Evolutionary conservation across 2,797 vertebrate species (phyloP).

Genomic region (Diplodus puntazzo): DNA sequence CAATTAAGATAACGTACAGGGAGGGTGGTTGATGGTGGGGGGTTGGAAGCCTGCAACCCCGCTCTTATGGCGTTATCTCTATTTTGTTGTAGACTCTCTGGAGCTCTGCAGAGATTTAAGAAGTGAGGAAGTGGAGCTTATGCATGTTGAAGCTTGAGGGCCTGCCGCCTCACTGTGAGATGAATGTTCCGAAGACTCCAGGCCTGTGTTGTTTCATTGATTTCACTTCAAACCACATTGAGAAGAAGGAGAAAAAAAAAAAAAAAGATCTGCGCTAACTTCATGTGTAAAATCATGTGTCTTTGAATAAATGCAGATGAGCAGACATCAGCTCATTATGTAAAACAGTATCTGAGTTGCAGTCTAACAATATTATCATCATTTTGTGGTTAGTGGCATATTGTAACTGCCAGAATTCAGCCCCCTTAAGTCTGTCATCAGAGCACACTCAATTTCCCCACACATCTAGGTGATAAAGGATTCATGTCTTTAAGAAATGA

Average conservation of each 20-base stretch:
- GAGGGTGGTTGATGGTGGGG: constrained; percentile 55
- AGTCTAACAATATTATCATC: constrained; percentile 20
- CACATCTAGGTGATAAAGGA: neutral
- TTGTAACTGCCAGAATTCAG: constrained; percentile 32
- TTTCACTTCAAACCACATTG: constrained; percentile 69
- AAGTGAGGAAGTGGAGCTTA: constrained; percentile 50
- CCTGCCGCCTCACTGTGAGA: constrained; percentile 36
- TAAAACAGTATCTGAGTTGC: constrained; percentile 9
- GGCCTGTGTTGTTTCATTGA: constrained; percentile 60
- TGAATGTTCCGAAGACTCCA: constrained; percentile 40
- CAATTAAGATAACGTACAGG: constrained; percentile 82
- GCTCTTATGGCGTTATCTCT: constrained; percentile 70
- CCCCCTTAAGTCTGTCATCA: neutral
- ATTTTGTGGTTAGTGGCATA: neutral
- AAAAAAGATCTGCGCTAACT: constrained; percentile 37
- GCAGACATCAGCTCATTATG: constrained; percentile 22
- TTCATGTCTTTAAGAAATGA: constrained; percentile 25
- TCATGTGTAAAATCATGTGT: constrained; percentile 50
- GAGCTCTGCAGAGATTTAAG: constrained; percentile 70
- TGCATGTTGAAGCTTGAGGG: constrained; percentile 53
- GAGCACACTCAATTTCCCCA: neutral
- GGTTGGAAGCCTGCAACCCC: constrained; percentile 45
- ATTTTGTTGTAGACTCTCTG: constrained; percentile 75
- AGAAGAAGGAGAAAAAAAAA: constrained; percentile 22
- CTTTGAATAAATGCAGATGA: constrained; percentile 39